phyloP scores from a whole-genome alignment of 2,797 vertebrate genomes.

The Monodelphis domestica region DNA sequence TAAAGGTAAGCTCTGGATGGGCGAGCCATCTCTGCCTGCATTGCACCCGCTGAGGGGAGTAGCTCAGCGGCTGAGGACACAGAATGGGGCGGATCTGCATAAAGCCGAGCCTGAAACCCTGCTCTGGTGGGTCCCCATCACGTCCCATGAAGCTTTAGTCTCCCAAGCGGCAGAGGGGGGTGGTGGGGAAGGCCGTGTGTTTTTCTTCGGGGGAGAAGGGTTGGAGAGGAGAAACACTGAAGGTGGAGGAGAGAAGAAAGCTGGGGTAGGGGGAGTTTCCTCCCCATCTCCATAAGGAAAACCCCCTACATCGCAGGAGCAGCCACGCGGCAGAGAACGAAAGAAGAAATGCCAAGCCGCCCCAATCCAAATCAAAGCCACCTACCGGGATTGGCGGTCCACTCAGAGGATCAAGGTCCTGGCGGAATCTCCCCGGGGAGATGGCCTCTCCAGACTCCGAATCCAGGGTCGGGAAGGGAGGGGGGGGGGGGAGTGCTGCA shows the following conservation, averaged over 20 bases:
- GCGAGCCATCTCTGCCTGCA: not conserved
- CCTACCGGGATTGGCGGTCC: conserved; percentile 18
- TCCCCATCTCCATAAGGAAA: not conserved
- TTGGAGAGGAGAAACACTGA: not conserved
- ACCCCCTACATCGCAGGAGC: not conserved
- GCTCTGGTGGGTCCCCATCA: not conserved
- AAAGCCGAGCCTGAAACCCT: not conserved
- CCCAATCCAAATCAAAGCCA: conserved; percentile 38
- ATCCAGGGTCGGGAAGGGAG: not conserved
- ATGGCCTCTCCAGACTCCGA: not conserved
- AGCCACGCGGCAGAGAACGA: conserved; percentile 3
- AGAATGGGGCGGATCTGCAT: not conserved
- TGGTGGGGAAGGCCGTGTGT: not conserved
- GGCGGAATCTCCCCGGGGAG: not conserved
- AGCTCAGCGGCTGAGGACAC: not conserved
- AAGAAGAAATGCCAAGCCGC: not conserved
- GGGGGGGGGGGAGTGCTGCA: not conserved
- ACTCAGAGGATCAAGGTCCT: not conserved
- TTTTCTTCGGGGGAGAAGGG: not conserved
- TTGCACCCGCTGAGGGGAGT: not conserved
- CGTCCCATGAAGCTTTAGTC: not conserved
- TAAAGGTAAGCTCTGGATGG: not conserved
- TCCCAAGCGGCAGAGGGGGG: not conserved
- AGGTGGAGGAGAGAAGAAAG: not conserved
- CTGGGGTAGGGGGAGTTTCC: not conserved